Evolutionary conservation across 2,888 invertebrate genomes (phyloP), one percentile per base, ranked within the genome.

Genomic region (Euproctis similis): DNA sequence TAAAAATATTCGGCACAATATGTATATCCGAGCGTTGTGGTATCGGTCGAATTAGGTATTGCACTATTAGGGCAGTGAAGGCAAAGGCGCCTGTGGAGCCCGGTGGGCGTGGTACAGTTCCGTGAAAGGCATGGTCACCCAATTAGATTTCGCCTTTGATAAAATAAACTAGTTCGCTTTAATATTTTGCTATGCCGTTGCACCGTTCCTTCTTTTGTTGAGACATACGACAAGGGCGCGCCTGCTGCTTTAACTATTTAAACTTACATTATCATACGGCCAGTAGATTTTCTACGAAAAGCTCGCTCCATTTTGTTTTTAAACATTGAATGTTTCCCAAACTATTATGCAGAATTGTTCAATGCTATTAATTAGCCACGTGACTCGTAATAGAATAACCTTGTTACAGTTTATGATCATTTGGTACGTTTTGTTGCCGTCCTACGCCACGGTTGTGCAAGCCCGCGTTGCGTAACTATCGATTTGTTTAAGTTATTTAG

Each of bases 41-140:
- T 54, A 58, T 58, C 49, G 38, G 41, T 29, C 35, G 47, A 50
- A 45, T 39, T 46, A 53, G 53, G 53, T 51, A 47, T 52, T 48
- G 51, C 40, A 38, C 35, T 43, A 59, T 54, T 56, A 57, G 59
- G 58, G 48, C 55, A 53, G 59, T 51, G 61, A 62, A 66, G 58
- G 62, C 52, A 46, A 55, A 52, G 53, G 49, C 41, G 49, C 46
- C 41, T 34, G 46, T 47, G 47, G 60, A 55, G 65, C 62, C 58
- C 55, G 57, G 56, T 59, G 55, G 71, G 69, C 59, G 66, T 60
- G 66, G 46, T 50, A 51, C 56, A 62, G 57, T 59, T 46, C 61
- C 53, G 78, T 69, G 75, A 76, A 78, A 76, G 76, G 77, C 63
- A 59, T 59, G 66, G 68, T 67, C 67, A 59, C 59, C 62, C 46